Conservation (phyloP, 2,797 vertebrate species). For the Malacoctenus gilli region DNA sequence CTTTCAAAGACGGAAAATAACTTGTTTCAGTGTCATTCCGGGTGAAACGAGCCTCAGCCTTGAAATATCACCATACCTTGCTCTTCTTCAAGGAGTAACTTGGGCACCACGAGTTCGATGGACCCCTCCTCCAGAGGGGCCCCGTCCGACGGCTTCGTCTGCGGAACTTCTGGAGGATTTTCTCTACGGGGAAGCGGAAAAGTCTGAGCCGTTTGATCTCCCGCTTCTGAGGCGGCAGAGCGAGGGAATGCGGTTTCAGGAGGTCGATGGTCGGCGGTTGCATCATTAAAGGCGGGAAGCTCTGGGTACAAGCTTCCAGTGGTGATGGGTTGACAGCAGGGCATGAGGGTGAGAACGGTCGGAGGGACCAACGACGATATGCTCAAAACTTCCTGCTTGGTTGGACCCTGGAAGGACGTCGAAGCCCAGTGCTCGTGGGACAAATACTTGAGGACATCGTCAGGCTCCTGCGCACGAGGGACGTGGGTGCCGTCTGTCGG, state of each 20-base stretch:
- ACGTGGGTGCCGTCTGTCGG: constrained; percentile 2
- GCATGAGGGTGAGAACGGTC: constrained; percentile 50
- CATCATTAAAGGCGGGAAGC: constrained; percentile 19
- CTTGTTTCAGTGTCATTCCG: too few species aligned
- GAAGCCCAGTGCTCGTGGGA: constrained; percentile 32
- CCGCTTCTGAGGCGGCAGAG: constrained; percentile 20
- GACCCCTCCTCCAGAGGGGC: constrained; percentile 57
- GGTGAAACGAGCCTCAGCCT: too few species aligned
- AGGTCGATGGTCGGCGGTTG: constrained; percentile 15
- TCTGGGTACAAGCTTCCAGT: constrained; percentile 20
- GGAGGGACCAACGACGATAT: constrained; percentile 63
- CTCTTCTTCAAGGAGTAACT: constrained; percentile 42
- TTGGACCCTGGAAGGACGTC: constrained; percentile 35
- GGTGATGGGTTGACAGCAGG: constrained; percentile 23
- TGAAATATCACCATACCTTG: constrained; percentile 54
- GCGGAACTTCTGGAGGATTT: constrained; percentile 22
- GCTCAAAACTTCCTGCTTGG: constrained; percentile 45
- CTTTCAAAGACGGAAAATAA: too few species aligned
- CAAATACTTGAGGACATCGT: constrained; percentile 1
- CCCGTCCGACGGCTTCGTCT: constrained; percentile 51
- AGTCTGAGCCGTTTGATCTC: constrained; percentile 9
- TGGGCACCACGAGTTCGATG: constrained; percentile 57
- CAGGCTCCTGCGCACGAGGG: constrained; percentile 17
- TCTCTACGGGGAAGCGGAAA: constrained; percentile 4
- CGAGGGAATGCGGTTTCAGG: constrained; percentile 3